These are phyloP conservation scores for Nephrotoma appendiculata DNA, from an alignment of 2,888 invertebrate species.

Conservation along the genomic window DNA sequence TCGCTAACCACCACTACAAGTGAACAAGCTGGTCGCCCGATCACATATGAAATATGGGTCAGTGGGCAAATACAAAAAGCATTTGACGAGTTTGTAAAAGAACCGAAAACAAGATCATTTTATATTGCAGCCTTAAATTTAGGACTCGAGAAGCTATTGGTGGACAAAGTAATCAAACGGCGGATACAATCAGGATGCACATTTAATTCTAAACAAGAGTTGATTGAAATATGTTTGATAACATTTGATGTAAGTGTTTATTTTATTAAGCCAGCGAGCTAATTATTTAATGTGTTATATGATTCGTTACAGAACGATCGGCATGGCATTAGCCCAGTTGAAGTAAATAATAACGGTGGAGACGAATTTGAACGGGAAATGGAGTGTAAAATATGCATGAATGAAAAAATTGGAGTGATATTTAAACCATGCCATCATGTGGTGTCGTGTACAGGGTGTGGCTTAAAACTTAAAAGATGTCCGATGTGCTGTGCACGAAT, in stretches of 20 bases:
- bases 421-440: neutral
- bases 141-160: neutral
- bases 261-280: neutral
- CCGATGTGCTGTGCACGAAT: neutral
- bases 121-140: neutral
- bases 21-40: neutral
- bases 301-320: neutral
- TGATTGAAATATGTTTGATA: neutral
- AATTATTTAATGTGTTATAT: neutral
- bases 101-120: neutral
- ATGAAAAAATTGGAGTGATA: neutral
- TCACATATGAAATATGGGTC: neutral
- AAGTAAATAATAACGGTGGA: neutral
- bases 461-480: neutral
- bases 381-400: neutral
- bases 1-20: neutral
- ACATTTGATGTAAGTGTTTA: neutral
- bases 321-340: neutral
- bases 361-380: neutral
- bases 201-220: neutral
- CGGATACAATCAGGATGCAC: neutral
- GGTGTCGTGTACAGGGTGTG: neutral
- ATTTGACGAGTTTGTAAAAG: neutral
- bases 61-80: neutral
- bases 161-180: neutral